A percentile compares a stretch with the other conserved stretches of the same genome.
Evolutionary conservation across 2,888 invertebrate species (phyloP).

Genomic region (Hedychridium roseum): DNA sequence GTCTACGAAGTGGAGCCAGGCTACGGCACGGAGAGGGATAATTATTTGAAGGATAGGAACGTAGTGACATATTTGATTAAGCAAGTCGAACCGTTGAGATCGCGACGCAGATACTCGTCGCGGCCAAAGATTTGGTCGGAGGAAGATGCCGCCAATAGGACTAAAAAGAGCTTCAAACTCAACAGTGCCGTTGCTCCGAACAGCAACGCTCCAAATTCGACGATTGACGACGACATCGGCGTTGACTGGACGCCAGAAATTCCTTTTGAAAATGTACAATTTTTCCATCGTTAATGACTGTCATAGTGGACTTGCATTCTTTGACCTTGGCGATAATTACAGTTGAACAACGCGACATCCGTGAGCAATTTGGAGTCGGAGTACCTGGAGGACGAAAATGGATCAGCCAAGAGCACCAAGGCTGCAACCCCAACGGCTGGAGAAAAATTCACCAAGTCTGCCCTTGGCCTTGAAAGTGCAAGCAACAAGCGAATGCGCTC

Average conservation of each 20-base stretch:
- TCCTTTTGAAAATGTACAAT: constrained; percentile 84
- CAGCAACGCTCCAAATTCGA: constrained; percentile 63
- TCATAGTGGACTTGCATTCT: background rate
- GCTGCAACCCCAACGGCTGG: constrained; percentile 33
- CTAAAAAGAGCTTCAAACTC: constrained; percentile 62
- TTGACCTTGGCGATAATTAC: constrained; percentile 7
- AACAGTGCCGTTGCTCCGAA: constrained; percentile 40
- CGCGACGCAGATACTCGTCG: constrained; percentile 65
- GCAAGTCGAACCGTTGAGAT: constrained; percentile 77
- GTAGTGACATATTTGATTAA: constrained; percentile 90
- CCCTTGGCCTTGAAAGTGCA: constrained; percentile 87
- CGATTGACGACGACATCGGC: constrained; percentile 79
- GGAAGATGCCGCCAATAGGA: constrained; percentile 50
- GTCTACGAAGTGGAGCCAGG: constrained; percentile 95
- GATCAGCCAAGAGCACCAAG: constrained; percentile 45
- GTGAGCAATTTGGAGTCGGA: constrained; percentile 59
- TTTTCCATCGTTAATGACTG: background rate
- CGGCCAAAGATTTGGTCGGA: constrained; percentile 61
- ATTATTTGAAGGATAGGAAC: constrained; percentile 85
- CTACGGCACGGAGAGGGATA: constrained; percentile 82
- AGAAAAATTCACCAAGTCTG: constrained; percentile 64
- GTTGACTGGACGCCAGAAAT: constrained; percentile 92
- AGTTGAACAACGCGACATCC: constrained; percentile 61
- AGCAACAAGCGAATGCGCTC: constrained; percentile 88
- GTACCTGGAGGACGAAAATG: constrained; percentile 60